A percentile compares a stretch with the other conserved stretches of the same genome.
These are phyloP conservation scores for Epinotia demarniana DNA, from an alignment of 2,888 invertebrate species.

Conservation along the genomic window DNA sequence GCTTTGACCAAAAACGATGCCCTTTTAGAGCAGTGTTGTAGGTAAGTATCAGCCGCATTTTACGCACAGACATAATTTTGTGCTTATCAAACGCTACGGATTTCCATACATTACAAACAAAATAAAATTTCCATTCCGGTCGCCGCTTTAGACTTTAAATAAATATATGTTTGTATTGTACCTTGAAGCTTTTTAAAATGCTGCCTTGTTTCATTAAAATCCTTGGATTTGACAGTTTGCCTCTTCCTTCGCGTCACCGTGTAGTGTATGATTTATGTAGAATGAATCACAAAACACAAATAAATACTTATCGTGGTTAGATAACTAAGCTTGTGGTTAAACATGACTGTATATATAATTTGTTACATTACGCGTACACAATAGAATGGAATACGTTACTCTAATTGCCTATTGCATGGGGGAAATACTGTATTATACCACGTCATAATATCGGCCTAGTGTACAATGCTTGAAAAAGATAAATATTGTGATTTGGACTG, in stretches of 20 bases:
- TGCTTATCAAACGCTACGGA: no score
- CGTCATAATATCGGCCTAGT: slow-evolving; percentile 2
- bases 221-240: background rate
- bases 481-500: no score
- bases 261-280: background rate
- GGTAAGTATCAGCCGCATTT: no score
- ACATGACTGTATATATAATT: background rate
- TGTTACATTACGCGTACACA: background rate
- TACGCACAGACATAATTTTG: no score
- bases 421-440: slow-evolving; percentile 9
- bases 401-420: background rate
- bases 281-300: slow-evolving; percentile 13
- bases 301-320: background rate
- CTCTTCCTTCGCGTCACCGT: background rate
- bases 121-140: no score
- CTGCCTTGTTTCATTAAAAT: background rate
- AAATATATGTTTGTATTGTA: background rate
- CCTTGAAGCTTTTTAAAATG: background rate
- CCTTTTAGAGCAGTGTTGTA: no score
- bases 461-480: background rate
- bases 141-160: background rate
- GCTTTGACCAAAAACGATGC: no score
- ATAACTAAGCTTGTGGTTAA: slow-evolving; percentile 3
- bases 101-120: no score
- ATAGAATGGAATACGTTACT: background rate